phyloP scores from a whole-genome alignment of 2,888 invertebrate genomes.

The Brachynemurus nebulosus region DNA sequence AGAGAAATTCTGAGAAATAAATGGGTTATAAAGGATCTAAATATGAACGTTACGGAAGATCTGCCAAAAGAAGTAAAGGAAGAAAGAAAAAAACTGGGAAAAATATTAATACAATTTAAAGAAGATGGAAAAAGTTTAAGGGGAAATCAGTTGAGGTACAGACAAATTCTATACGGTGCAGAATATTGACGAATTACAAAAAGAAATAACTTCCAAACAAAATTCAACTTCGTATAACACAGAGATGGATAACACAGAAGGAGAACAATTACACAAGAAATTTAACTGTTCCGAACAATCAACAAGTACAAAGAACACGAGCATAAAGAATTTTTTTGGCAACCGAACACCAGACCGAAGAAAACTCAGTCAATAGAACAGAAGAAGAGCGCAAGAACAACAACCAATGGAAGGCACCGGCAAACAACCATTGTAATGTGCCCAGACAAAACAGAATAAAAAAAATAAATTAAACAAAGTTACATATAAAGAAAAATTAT shows the following conservation, averaged over 20 bases:
- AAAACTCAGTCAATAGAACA: background rate
- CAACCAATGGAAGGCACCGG: conserved; percentile 1
- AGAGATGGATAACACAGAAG: background rate
- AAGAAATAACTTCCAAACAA: no score
- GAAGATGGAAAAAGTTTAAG: background rate
- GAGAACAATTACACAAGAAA: background rate
- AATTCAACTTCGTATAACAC: background rate
- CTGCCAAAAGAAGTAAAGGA: background rate
- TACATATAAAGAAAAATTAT: no score
- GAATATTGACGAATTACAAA: no score
- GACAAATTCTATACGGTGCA: no score
- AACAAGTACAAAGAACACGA: background rate
- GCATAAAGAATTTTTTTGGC: background rate
- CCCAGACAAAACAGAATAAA: background rate
- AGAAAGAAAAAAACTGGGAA: background rate
- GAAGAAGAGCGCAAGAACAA: background rate
- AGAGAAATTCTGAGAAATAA: background rate
- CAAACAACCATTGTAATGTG: background rate
- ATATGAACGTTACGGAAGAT: background rate
- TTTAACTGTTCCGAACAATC: background rate
- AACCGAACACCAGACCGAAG: background rate
- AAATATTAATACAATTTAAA: background rate
- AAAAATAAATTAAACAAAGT: no score
- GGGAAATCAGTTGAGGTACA: no score
- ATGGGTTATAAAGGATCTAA: background rate